Conservation (phyloP, 2,888 invertebrate species). For the Antheraea assamensis region DNA sequence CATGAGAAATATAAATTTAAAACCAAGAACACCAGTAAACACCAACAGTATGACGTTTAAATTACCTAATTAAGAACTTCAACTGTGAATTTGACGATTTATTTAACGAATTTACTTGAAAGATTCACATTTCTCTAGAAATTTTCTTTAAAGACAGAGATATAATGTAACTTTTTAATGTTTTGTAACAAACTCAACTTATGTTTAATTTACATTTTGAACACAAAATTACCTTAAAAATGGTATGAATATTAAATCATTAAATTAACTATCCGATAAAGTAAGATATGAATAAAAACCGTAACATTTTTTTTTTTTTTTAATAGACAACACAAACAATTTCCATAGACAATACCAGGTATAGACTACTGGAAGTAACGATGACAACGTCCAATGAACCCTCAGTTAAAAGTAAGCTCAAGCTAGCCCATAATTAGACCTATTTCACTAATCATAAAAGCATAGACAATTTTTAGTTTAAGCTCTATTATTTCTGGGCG, state of each 20-base stretch:
- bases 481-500: constrained; percentile 21
- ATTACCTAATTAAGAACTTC: background rate
- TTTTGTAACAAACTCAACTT: too few species aligned
- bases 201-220: too few species aligned
- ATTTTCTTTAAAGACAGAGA: too few species aligned
- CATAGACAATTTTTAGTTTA: constrained; percentile 27
- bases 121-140: too few species aligned
- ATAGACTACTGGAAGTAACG: constrained; percentile 26
- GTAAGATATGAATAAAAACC: background rate
- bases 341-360: constrained; percentile 12
- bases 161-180: too few species aligned
- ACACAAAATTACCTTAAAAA: too few species aligned
- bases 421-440: constrained; percentile 30
- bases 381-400: constrained; percentile 27
- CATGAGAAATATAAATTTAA: background rate
- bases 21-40: background rate
- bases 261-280: too few species aligned
- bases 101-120: background rate
- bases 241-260: too few species aligned
- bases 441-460: constrained; percentile 26
- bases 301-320: background rate
- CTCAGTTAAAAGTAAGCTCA: constrained; percentile 46
- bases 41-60: background rate
- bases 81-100: background rate
- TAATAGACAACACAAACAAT: constrained; percentile 1